Evolutionary conservation across 2,888 invertebrate genomes (phyloP), one percentile per base, ranked within the genome.

Genomic region (Torymus auratus): DNA sequence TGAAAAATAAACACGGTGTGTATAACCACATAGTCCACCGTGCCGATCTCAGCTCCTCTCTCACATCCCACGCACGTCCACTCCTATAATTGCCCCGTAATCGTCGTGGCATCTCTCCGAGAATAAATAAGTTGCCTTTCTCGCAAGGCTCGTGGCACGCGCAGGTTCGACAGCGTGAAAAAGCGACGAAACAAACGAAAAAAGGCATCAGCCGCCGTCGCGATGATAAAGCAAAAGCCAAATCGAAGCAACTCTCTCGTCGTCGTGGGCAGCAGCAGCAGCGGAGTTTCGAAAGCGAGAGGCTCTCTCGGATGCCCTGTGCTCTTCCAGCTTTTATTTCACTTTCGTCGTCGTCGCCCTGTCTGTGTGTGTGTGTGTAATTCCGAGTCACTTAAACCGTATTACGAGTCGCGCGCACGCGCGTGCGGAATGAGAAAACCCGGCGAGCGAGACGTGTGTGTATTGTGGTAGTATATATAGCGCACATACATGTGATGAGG

Each of bases 311-410:
- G 41, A 53, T 71, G 41, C 52, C 2, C 65, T 78, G 50, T n/a
- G 7, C 41, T 41, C 41, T 41, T 10, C 41, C 41, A 41, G 41
- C 28, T 53, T 67, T 72, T 78, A 71, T 78, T 67, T 78, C 53
- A 60, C 41, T 72, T 72, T 78, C 56, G 68, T 17, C 71, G 68
- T 17, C 71, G n/a, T 52, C 15, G 71, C 64, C 73, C 74, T 50
- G 41, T 41, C n/a, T n/a, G 41, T 41, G 68, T 74, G 73, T 41
- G 41, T 41, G 20, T 20, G 41, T 41, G 73, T 74, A 79, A 68
- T 80, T 80, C 75, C 74, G 52, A 70, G 64, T 80, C 70, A 80
- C 70, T 75, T 73, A 73, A 75, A 64, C 60, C 17, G 72, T 56
- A 71, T 73, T 69, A 79, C 52, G 50, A 58, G 28, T 61, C 41